Evolutionary conservation across 2,797 vertebrate genomes (phyloP).

Genomic region (Nyctalus aviator): DNA sequence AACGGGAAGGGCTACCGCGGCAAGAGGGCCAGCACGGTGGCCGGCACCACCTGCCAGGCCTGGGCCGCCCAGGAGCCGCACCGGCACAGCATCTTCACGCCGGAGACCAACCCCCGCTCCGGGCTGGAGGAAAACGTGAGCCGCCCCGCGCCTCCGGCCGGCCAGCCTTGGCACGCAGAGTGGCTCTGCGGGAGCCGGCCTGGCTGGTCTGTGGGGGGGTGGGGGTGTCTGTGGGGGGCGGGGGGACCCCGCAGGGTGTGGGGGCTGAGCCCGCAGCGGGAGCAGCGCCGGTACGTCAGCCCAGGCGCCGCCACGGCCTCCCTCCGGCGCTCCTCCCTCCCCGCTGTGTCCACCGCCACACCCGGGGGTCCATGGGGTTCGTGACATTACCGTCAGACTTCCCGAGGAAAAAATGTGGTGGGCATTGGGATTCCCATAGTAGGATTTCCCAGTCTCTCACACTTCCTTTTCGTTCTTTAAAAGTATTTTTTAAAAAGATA

Average conservation of each 20-base stretch:
- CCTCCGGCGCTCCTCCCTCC: not conserved
- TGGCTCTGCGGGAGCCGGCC: too few species aligned
- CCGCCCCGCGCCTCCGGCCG: not conserved
- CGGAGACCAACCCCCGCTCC: slow-evolving; percentile 87
- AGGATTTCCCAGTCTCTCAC: not conserved
- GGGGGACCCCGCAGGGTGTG: accelerated
- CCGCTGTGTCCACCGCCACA: slow-evolving; percentile 71
- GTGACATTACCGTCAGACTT: not conserved
- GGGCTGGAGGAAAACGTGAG: slow-evolving; percentile 94
- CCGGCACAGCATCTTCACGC: slow-evolving; percentile 91
- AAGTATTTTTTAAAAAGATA: too few species aligned
- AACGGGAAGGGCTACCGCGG: slow-evolving; percentile 92
- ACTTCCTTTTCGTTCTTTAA: too few species aligned
- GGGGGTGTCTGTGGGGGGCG: too few species aligned
- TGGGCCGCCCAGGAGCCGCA: slow-evolving; percentile 94
- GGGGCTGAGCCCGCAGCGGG: accelerated
- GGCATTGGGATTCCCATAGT: not conserved
- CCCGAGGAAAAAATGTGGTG: not conserved
- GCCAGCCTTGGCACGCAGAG: too few species aligned
- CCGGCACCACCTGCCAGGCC: slow-evolving; percentile 92
- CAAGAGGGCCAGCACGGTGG: slow-evolving; percentile 88
- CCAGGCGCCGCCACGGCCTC: too few species aligned
- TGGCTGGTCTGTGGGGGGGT: too few species aligned
- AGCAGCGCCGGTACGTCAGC: accelerated
- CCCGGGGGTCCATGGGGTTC: not conserved